Evolutionary conservation across 2,888 invertebrate species (phyloP).

Genomic region (Tenthredo notha): DNA sequence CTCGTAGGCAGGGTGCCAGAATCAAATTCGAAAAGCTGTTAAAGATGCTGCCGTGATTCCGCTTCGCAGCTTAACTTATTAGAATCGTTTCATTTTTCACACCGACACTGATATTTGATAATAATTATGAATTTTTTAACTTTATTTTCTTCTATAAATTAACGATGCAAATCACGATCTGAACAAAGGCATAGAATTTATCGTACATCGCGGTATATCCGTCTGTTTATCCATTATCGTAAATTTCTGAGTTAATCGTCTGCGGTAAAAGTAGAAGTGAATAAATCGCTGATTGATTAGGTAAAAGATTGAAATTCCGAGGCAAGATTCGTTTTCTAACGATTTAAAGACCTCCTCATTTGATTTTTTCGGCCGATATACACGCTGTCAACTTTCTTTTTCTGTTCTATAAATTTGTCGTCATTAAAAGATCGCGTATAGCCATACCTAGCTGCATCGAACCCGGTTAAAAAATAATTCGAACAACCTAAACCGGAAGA

Average conservation of each 20-base stretch:
- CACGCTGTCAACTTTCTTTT: not conserved
- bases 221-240: not conserved
- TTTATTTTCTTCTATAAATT: not conserved
- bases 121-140: not conserved
- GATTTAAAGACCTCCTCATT: not conserved
- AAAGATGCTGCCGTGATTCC: not conserved
- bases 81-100: not conserved
- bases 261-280: not conserved
- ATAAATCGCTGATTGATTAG: not conserved
- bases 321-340: not conserved
- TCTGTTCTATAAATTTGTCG: not conserved
- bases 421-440: not conserved
- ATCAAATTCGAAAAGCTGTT: conserved; percentile 28
- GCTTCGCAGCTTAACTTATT: not conserved
- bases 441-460: no score
- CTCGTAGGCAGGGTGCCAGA: conserved; percentile 22
- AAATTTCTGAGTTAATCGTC: not conserved
- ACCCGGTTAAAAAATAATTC: not conserved
- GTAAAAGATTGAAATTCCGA: not conserved
- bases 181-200: not conserved
- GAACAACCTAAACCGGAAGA: not conserved
- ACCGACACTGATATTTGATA: not conserved
- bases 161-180: not conserved
- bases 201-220: not conserved
- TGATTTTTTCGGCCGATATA: not conserved